phyloP scores from a whole-genome alignment of 2,113 vertebrate genomes.

The Psittacula cyanocephala region DNA sequence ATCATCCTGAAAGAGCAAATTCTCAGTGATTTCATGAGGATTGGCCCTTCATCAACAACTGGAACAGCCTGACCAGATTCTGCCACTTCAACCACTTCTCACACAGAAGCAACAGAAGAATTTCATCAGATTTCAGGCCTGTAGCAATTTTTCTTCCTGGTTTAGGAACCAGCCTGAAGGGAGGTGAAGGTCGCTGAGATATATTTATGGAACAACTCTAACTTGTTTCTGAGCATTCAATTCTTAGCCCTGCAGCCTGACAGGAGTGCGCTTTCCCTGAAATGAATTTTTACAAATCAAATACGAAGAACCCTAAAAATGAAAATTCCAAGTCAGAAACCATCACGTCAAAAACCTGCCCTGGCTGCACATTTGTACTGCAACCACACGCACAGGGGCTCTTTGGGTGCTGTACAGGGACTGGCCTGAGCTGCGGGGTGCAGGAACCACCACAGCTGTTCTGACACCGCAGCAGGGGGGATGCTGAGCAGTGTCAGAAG shows the following conservation, averaged over 20 bases:
- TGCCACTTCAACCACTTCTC: not conserved
- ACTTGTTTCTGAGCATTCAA: not conserved
- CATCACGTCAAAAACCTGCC: not conserved
- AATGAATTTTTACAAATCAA: not conserved
- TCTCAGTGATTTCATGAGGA: not conserved
- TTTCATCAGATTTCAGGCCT: not conserved
- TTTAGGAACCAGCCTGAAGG: not conserved
- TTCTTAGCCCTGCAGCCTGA: not conserved
- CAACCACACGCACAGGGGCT: rapidly evolving
- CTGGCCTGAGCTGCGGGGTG: not conserved
- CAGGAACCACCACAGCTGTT: not conserved
- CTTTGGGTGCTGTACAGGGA: not conserved
- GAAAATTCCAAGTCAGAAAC: not conserved
- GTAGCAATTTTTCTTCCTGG: not conserved
- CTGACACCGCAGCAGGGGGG: not conserved
- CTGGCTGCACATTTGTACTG: not conserved
- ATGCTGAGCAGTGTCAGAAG: not conserved
- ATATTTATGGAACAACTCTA: not conserved
- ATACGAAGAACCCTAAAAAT: not conserved
- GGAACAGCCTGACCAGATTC: not conserved
- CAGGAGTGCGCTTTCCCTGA: not conserved
- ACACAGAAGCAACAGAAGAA: not conserved
- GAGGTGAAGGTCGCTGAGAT: not conserved
- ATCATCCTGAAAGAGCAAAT: not conserved
- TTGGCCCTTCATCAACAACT: not conserved